Evolutionary conservation across 2,113 vertebrate genomes (phyloP).

Genomic region (Entelurus aequoreus): DNA sequence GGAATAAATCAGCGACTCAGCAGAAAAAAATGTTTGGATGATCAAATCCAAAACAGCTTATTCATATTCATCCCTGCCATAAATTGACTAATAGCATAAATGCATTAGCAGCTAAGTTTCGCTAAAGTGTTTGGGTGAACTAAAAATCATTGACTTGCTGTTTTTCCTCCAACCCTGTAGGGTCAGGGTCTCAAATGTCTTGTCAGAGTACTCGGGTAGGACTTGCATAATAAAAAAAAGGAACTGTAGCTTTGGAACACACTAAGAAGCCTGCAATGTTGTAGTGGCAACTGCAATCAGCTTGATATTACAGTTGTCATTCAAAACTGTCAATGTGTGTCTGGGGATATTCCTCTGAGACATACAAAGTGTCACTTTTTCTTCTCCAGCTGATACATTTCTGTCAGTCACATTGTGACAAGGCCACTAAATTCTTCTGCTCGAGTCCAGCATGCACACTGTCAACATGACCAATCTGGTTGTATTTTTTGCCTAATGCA

Average conservation of each 20-base stretch:
- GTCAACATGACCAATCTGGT: background rate
- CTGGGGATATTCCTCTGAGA: slow-evolving; percentile 3
- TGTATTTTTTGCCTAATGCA: too few species aligned
- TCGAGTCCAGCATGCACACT: background rate
- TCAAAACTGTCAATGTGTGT: slow-evolving; percentile 21
- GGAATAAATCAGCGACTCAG: slow-evolving; percentile 23
- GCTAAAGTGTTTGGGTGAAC: background rate
- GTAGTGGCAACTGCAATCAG: slow-evolving; percentile 13
- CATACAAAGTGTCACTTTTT: slow-evolving; percentile 14
- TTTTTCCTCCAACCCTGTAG: slow-evolving; percentile 14
- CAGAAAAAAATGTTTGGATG: slow-evolving; percentile 2
- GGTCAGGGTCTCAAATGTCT: slow-evolving; percentile 37
- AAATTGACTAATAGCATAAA: slow-evolving; percentile 1
- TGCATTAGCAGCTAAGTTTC: slow-evolving; percentile 21
- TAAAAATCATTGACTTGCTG: slow-evolving; percentile 16
- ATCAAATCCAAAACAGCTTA: slow-evolving; percentile 11
- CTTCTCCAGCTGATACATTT: slow-evolving; percentile 9
- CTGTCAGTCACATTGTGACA: slow-evolving; percentile 7
- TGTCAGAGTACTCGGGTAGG: slow-evolving; percentile 13
- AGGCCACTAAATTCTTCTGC: slow-evolving; percentile 1
- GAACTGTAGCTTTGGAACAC: slow-evolving; percentile 1
- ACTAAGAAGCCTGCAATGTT: background rate
- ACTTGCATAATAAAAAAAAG: slow-evolving; percentile 10
- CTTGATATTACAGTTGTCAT: slow-evolving; percentile 18
- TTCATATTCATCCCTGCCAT: slow-evolving; percentile 1